These are phyloP conservation scores for Tenodera sinensis DNA, from an alignment of 2,888 invertebrate genomes.

Conservation along the genomic window DNA sequence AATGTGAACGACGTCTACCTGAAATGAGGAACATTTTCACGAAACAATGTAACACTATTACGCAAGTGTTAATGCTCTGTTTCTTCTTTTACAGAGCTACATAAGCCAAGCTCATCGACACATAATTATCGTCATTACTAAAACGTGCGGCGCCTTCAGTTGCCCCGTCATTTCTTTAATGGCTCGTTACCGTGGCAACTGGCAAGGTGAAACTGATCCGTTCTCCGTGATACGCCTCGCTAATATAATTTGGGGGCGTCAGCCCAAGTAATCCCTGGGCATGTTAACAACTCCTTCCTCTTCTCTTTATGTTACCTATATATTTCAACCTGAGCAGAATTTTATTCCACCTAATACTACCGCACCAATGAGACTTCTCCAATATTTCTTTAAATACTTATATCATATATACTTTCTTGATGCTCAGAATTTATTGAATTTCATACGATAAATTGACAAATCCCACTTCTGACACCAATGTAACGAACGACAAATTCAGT, in stretches of 20 bases:
- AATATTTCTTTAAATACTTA: no score
- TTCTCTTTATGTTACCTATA: neutral
- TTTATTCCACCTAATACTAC: neutral
- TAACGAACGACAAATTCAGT: no score
- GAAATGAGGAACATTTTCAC: neutral
- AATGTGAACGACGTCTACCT: no score
- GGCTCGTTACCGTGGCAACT: neutral
- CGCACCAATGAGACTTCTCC: no score
- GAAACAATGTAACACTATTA: neutral
- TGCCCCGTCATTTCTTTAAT: neutral
- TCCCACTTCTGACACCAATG: no score
- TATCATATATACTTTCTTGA: fast-evolving
- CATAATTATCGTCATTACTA: neutral
- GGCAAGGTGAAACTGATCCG: neutral
- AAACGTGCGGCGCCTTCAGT: neutral
- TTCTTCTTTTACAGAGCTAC: neutral
- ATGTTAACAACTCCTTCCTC: neutral
- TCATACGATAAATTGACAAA: no score
- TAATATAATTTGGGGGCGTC: neutral
- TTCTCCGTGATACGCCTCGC: neutral
- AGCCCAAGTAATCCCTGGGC: neutral
- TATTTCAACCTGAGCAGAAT: neutral
- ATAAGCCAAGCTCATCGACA: neutral
- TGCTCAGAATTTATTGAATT: no score
- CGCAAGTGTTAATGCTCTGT: neutral